These are phyloP conservation scores for Phlogophora meticulosa DNA, from an alignment of 2,888 invertebrate genomes.

Conservation along the genomic window DNA sequence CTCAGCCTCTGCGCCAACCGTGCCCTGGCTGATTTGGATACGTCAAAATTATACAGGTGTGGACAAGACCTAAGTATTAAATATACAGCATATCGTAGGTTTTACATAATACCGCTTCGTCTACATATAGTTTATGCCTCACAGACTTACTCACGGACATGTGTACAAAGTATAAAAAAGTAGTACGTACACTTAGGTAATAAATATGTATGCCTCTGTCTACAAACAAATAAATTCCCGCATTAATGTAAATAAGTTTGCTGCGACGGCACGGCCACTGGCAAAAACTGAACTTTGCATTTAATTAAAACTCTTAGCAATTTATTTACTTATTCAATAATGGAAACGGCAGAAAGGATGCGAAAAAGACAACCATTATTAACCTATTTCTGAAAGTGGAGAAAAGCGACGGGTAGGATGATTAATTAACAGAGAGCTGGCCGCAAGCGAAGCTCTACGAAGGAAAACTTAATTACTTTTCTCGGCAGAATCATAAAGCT, in stretches of 20 bases:
- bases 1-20: too few species aligned
- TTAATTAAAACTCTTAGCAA: conserved; percentile 73
- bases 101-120: conserved; percentile 9
- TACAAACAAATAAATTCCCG: conserved; percentile 56
- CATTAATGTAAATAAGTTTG: conserved; percentile 60
- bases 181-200: conserved; percentile 24
- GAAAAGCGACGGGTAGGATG: conserved; percentile 82
- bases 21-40: too few species aligned
- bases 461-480: conserved; percentile 88
- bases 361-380: conserved; percentile 84
- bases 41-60: too few species aligned
- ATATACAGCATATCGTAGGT: conserved; percentile 2
- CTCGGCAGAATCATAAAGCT: conserved; percentile 84
- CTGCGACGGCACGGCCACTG: conserved; percentile 50
- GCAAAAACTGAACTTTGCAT: conserved; percentile 71
- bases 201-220: conserved; percentile 50
- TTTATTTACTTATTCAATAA: conserved; percentile 84
- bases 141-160: conserved; percentile 19
- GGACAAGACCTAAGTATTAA: not conserved
- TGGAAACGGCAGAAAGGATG: conserved; percentile 79
- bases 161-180: conserved; percentile 41
- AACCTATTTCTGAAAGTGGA: conserved; percentile 84
- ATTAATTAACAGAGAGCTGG: conserved; percentile 85
- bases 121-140: conserved; percentile 7
- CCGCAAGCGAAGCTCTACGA: conserved; percentile 80